These are phyloP conservation scores for Eupsittula cactorum DNA, from an alignment of 2,113 vertebrate species.

Conservation along the genomic window DNA sequence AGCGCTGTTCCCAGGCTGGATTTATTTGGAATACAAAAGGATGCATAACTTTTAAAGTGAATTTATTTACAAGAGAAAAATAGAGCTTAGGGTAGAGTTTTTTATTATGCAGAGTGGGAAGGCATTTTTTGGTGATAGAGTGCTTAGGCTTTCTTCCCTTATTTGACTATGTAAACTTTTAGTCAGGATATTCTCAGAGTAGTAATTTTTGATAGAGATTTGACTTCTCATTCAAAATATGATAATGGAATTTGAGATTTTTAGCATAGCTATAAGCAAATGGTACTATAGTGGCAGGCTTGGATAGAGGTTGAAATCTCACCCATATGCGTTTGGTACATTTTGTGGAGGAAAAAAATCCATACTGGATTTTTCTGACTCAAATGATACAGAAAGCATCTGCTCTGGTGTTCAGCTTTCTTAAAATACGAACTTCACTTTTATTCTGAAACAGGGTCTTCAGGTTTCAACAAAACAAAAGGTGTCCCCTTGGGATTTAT, in stretches of 20 bases:
- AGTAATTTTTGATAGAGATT: neutral
- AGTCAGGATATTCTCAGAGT: neutral
- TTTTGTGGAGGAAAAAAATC: neutral
- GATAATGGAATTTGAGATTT: neutral
- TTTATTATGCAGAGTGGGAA: neutral
- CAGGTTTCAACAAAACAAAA: conserved; percentile 80
- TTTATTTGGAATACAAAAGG: neutral
- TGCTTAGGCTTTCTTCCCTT: neutral
- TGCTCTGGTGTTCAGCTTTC: neutral
- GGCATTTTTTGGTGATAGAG: neutral
- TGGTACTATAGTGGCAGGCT: neutral
- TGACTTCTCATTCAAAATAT: neutral
- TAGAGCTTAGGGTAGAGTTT: neutral
- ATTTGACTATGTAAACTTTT: neutral
- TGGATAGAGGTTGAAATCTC: neutral
- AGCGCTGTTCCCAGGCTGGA: too few relatives aligned
- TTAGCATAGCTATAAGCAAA: neutral
- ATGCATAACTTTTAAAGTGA: neutral
- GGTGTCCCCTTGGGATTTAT: conserved; percentile 78
- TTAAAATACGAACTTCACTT: neutral
- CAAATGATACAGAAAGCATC: neutral
- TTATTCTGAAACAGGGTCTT: conserved; percentile 70
- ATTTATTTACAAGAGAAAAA: neutral
- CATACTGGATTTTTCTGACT: neutral
- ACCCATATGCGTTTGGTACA: neutral